Evolutionary conservation across 2,888 invertebrate genomes (phyloP).

Genomic region (Autographa pulchrina): DNA sequence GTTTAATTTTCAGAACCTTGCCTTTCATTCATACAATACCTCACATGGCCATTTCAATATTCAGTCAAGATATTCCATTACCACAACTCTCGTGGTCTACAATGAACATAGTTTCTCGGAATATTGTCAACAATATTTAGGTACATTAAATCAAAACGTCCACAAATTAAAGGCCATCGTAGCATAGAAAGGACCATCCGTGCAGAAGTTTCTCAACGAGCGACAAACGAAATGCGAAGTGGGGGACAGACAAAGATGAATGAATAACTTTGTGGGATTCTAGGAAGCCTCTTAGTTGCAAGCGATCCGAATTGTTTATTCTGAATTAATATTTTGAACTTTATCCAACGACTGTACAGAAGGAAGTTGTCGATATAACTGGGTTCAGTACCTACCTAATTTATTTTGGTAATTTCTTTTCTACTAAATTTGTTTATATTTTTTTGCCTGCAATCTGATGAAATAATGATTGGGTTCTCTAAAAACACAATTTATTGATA

Average conservation of each 20-base stretch:
- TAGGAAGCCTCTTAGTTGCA: constrained; percentile 20
- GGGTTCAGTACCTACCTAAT: no score
- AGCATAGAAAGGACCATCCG: not conserved
- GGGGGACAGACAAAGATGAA: constrained; percentile 13
- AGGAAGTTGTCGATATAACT: no score
- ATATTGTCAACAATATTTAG: not conserved
- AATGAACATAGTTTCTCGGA: not conserved
- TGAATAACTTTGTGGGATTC: constrained; percentile 25
- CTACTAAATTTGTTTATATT: no score
- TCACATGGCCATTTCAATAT: not conserved
- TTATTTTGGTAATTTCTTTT: no score
- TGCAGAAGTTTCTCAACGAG: constrained; percentile 5
- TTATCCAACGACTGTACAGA: not conserved
- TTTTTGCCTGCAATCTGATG: no score
- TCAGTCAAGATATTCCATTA: not conserved
- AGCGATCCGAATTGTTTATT: constrained; percentile 12
- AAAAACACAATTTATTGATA: no score
- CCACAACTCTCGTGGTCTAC: not conserved
- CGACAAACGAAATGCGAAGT: not conserved
- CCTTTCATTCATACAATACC: no score
- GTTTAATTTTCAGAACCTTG: no score
- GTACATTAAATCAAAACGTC: not conserved
- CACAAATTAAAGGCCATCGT: not conserved
- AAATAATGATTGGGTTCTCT: no score
- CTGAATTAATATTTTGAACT: constrained; percentile 5